Percentiles rank a stretch among this genome's conserved stretches.
These are phyloP conservation scores for Drosophila nigricruria DNA, from an alignment of 2,888 invertebrate genomes.

Conservation along the genomic window DNA sequence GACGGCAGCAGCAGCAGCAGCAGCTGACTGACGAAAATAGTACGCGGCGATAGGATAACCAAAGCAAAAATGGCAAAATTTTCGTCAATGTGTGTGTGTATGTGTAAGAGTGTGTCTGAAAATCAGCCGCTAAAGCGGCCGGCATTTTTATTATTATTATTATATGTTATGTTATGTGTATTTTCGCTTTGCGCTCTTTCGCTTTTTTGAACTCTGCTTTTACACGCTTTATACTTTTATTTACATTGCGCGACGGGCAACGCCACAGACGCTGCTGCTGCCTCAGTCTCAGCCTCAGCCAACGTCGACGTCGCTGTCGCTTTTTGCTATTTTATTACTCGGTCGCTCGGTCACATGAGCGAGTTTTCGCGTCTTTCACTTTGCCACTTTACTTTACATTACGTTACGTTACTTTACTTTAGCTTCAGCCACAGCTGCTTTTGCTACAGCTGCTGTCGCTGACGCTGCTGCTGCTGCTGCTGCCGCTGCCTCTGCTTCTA, in stretches of 20 bases:
- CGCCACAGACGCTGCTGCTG: constrained; percentile 22
- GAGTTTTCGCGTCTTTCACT: constrained; percentile 55
- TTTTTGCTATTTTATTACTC: constrained; percentile 79
- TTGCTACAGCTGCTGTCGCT: constrained; percentile 2
- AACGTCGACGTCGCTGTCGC: constrained; percentile 26
- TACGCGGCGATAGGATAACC: constrained; percentile 66
- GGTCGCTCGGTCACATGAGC: constrained; percentile 79
- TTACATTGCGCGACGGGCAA: constrained; percentile 65
- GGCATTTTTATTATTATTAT: constrained; percentile 77
- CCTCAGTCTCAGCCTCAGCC: constrained; percentile 3
- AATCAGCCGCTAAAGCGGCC: constrained; percentile 78
- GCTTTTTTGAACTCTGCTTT: constrained; percentile 63
- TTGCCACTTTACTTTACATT: constrained; percentile 52
- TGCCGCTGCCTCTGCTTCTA: neutral
- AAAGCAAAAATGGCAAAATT: constrained; percentile 63
- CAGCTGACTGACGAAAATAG: constrained; percentile 77
- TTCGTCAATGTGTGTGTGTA: constrained; percentile 35
- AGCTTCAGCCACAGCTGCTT: constrained; percentile 24
- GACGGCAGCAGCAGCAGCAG: constrained; percentile 43
- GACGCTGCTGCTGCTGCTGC: neutral
- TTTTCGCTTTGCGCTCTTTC: constrained; percentile 64
- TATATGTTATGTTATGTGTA: constrained; percentile 70
- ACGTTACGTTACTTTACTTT: constrained; percentile 49
- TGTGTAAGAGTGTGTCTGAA: constrained; percentile 41
- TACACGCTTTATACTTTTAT: constrained; percentile 62